Conservation (phyloP, 2,113 vertebrate species). For the Etia nguti region DNA sequence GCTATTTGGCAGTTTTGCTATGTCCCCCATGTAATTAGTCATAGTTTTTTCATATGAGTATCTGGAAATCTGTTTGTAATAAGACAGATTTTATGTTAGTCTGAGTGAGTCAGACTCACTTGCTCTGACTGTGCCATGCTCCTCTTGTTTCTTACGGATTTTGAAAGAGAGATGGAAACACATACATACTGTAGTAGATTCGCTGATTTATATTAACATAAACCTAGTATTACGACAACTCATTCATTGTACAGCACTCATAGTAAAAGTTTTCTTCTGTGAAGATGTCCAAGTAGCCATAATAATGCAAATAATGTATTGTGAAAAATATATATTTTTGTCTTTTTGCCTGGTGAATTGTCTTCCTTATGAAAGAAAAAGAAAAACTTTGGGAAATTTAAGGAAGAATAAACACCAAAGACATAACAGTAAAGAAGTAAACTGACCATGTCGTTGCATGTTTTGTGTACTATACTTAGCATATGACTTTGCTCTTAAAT, state of each 20-base stretch:
- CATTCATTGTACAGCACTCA: not conserved
- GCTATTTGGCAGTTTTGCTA: slow-evolving; percentile 45
- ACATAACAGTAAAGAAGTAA: not conserved
- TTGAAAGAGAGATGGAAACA: not conserved
- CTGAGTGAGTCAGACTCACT: not conserved
- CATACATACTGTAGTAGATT: not conserved
- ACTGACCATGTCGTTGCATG: not conserved
- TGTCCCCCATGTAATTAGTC: slow-evolving; percentile 41
- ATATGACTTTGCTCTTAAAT: not conserved
- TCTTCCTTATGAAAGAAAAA: not conserved
- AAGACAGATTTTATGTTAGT: slow-evolving; percentile 28
- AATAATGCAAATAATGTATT: not conserved
- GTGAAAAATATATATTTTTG: not conserved
- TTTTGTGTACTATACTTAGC: not conserved
- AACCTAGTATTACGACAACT: not conserved
- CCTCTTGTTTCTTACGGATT: not conserved
- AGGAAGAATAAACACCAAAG: not conserved
- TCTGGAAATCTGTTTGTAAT: slow-evolving; percentile 53
- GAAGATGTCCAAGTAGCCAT: not conserved
- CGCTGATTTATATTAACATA: not conserved
- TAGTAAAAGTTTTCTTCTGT: not conserved
- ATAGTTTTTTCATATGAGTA: slow-evolving; percentile 41
- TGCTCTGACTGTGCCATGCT: not conserved
- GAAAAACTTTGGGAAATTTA: not conserved
- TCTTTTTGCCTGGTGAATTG: not conserved